A percentile compares a stretch with the other conserved stretches of the same genome.
Conservation (phyloP, 2,797 vertebrate genomes). For the Onychomys leucogaster region DNA sequence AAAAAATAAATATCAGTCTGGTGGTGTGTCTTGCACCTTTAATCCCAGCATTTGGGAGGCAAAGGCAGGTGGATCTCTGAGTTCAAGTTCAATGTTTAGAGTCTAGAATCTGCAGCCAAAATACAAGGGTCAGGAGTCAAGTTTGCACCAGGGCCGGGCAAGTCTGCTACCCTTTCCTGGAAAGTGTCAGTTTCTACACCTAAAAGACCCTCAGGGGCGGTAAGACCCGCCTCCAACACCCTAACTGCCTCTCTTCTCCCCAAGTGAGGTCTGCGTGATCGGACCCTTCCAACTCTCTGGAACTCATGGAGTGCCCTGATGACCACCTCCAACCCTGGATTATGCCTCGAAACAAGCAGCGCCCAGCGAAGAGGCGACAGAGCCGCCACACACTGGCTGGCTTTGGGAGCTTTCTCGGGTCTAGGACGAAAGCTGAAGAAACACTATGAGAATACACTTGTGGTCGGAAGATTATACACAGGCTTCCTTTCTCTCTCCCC, state of each 20-base stretch:
- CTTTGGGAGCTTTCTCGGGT: not conserved
- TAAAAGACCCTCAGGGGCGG: not conserved
- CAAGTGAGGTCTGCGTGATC: not conserved
- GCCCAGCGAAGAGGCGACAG: not conserved
- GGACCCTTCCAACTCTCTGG: not conserved
- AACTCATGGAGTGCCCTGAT: not conserved
- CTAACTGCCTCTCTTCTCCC: not conserved
- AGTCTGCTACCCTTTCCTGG: not conserved
- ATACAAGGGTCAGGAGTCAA: not conserved
- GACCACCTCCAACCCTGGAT: not conserved
- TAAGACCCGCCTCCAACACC: not conserved
- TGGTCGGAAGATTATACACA: not conserved
- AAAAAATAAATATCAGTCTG: not conserved
- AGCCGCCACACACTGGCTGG: rapidly evolving
- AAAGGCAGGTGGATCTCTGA: not conserved
- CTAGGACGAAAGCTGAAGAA: not conserved
- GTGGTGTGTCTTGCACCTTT: not conserved
- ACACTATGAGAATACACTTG: not conserved
- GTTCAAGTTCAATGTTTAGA: not conserved
- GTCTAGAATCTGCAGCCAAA: not conserved
- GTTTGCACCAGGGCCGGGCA: not conserved
- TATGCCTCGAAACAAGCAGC: not conserved
- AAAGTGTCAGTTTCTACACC: not conserved
- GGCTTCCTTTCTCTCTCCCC: constrained; percentile 4
- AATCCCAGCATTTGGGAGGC: not conserved